Base-by-base conservation (phyloP, 2,797 vertebrate genomes). In the Okamejei kenojei region DNA sequence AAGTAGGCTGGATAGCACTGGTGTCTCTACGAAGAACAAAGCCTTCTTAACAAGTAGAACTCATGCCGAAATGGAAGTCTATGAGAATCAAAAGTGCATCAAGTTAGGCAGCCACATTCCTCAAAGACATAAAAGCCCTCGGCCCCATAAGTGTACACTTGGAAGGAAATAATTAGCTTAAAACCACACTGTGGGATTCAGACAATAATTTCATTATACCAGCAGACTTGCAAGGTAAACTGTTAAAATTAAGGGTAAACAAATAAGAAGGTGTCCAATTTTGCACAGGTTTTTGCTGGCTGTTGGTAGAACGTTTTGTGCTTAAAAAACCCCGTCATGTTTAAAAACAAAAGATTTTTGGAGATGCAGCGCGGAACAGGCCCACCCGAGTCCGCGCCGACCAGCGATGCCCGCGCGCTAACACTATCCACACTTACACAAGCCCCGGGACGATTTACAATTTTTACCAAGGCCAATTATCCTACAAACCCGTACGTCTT, bases 131-230 rank as follows among this genome's bases (percentile, higher is more conserved):
- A 93, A 93, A 17, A 93, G n/a, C 7, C 29, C 6, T 4, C 0
- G 11, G 19, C 93, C 93, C 93, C 35, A 93, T 94, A 94, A 74
- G 93, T 93, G 3, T 45, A 21, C 9, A 58, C 0, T 0, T 92
- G 93, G 82, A n/a, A 26, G 45, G 76, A 93, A 93, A 90, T 63
- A 90, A n/a, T 93, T 86, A 90, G 19, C 77, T 93, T 79, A 35
- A 93, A 90, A 93, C 38, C 93, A 76, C 71, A 68, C 84, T 88
- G 84, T 21, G 84, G 84, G 61, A 68, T 88, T 88, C 71, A 76
- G 76, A 92, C 90, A 92, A 76, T 92, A 73, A 73, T 38, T 76
- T 76, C 90, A 92, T 73, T 92, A 76, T 76, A 76, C 45, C 29
- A 58, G 90, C 68, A 76, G 71, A 92, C 68, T 74, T 71, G 68